These are phyloP conservation scores for Halictus ligatus DNA, from an alignment of 2,888 invertebrate genomes.

Conservation along the genomic window DNA sequence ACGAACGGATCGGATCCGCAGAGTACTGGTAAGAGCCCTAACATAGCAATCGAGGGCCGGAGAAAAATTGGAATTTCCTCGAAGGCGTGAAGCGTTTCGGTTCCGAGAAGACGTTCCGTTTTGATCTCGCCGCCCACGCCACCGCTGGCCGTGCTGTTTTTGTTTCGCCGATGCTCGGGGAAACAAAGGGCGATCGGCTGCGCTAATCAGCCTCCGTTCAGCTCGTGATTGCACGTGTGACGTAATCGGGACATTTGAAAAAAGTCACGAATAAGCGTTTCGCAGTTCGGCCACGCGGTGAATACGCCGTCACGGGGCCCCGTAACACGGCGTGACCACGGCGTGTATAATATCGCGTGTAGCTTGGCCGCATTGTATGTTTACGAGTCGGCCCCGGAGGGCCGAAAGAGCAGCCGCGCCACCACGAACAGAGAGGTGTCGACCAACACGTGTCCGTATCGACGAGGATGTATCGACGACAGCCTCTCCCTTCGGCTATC, in stretches of 20 bases:
- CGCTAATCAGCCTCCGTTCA: conserved; percentile 60
- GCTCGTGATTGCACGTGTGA: conserved; percentile 72
- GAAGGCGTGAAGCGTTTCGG: conserved; percentile 2
- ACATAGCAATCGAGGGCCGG: neutral
- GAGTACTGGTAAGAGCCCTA: neutral
- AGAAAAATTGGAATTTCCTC: conserved; percentile 18
- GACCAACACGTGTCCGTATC: conserved; percentile 80
- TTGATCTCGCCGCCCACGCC: conserved; percentile 75
- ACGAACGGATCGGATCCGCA: neutral
- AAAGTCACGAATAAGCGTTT: conserved; percentile 81
- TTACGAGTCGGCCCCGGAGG: conserved; percentile 72
- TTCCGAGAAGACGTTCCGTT: conserved; percentile 50
- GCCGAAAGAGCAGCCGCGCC: conserved; percentile 37
- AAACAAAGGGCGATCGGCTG: conserved; percentile 63
- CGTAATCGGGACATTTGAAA: conserved; percentile 81
- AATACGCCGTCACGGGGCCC: conserved; percentile 74
- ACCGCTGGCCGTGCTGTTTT: conserved; percentile 46
- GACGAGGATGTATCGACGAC: conserved; percentile 77
- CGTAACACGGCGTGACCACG: conserved; percentile 78
- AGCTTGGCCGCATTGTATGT: conserved; percentile 77
- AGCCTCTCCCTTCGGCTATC: conserved; percentile 75
- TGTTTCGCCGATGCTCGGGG: conserved; percentile 49
- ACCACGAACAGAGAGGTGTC: conserved; percentile 66
- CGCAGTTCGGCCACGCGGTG: conserved; percentile 64
- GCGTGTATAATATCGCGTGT: conserved; percentile 72